A percentile compares a stretch with the other conserved stretches of the same genome.
Evolutionary conservation across 2,888 invertebrate species (phyloP).

Genomic region (Caenorhabditis drosophilae): DNA sequence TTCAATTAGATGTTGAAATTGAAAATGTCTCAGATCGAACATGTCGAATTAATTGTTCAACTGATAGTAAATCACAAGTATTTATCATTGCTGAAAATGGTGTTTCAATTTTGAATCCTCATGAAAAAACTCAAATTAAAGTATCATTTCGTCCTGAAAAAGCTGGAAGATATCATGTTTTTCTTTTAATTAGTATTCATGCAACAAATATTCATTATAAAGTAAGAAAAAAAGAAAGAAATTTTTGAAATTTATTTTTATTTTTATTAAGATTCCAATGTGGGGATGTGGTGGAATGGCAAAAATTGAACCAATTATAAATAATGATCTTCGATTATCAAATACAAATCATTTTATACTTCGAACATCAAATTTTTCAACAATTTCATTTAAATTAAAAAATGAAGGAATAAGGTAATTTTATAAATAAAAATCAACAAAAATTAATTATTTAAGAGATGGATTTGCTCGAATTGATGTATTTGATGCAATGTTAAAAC

Average conservation of each 20-base stretch:
- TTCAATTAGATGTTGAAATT: conserved; percentile 2
- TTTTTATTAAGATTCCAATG: not conserved
- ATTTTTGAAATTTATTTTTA: too few relatives aligned
- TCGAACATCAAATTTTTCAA: conserved; percentile 4
- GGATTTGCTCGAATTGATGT: conserved; percentile 1
- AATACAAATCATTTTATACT: not conserved
- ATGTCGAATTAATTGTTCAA: not conserved
- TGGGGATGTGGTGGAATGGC: conserved; percentile 6
- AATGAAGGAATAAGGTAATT: not conserved
- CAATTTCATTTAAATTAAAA: not conserved
- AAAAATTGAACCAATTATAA: not conserved
- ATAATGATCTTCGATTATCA: not conserved
- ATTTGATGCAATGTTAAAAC: conserved; percentile 4
- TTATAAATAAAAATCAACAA: too few relatives aligned
- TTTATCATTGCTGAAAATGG: conserved; percentile 3
- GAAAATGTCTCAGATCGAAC: conserved; percentile 1
- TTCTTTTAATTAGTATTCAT: not conserved
- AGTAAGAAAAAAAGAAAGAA: not conserved
- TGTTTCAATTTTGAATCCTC: not conserved
- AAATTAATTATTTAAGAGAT: too few relatives aligned
- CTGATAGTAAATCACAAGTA: not conserved
- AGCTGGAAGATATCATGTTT: conserved; percentile 5
- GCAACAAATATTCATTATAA: not conserved
- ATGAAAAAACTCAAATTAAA: not conserved
- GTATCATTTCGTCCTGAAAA: conserved; percentile 1